These are phyloP conservation scores for Koerneria pararmatus DNA, from an alignment of 2,888 invertebrate genomes.

Conservation along the genomic window DNA sequence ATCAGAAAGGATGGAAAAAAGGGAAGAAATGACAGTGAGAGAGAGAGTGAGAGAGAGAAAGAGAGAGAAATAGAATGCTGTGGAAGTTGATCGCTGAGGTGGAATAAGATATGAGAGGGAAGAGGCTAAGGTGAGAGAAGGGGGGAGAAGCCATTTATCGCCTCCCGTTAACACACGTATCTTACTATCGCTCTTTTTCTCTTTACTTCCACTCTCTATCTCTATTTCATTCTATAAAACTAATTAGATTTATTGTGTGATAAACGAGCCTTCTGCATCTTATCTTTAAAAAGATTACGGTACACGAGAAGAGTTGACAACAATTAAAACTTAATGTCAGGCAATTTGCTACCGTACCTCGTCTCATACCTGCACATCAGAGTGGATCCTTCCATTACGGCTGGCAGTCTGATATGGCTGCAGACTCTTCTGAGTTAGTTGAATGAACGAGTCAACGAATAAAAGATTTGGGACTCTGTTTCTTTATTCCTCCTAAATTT, in stretches of 20 bases:
- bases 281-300: not conserved
- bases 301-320: not conserved
- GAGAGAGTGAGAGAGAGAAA: not conserved
- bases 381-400: constrained; percentile 46
- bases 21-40: not conserved
- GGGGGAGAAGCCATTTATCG: no score
- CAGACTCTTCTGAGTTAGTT: constrained; percentile 51
- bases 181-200: not conserved
- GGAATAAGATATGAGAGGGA: not conserved
- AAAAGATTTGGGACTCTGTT: no score
- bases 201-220: not conserved
- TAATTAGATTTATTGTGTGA: not conserved
- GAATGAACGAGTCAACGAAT: no score
- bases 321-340: constrained; percentile 27
- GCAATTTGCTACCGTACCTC: constrained; percentile 54
- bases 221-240: not conserved
- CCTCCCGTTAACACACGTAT: no score
- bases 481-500: no score
- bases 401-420: constrained; percentile 53
- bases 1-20: constrained; percentile 12
- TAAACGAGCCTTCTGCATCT: not conserved
- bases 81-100: not conserved
- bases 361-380: constrained; percentile 57
- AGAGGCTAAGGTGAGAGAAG: no score
- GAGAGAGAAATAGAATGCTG: no score